phyloP scores from a whole-genome alignment of 2,797 vertebrate genomes.

The Clarias pachynema region DNA sequence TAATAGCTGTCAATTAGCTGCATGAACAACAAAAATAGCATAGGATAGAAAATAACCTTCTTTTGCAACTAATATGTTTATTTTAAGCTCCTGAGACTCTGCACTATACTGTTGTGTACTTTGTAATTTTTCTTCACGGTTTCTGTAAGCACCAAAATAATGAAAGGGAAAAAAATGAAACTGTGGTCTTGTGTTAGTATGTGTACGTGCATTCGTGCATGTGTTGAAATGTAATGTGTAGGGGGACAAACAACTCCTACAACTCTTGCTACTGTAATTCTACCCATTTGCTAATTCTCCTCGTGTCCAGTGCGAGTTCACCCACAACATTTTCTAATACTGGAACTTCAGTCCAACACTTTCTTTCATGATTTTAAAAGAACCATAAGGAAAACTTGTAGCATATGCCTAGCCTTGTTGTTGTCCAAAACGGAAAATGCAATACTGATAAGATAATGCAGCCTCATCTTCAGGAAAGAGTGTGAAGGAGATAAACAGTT shows the following conservation, averaged over 20 bases:
- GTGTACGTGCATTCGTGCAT: background rate
- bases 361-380: background rate
- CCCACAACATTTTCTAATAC: slow-evolving; percentile 20
- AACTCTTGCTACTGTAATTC: slow-evolving; percentile 12
- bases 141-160: background rate
- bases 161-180: background rate
- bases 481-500: slow-evolving; percentile 13
- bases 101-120: no score
- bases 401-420: background rate
- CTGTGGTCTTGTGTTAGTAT: background rate
- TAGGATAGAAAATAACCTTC: background rate
- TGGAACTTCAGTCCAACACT: slow-evolving; percentile 9
- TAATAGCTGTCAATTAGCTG: background rate
- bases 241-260: slow-evolving; percentile 30
- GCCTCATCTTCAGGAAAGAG: background rate
- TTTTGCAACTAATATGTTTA: background rate
- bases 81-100: background rate
- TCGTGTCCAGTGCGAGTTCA: slow-evolving; percentile 10
- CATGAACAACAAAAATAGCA: background rate
- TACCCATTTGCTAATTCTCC: slow-evolving; percentile 1
- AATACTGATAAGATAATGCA: background rate
- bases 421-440: background rate
- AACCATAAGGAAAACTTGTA: background rate
- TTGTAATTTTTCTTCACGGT: no score
- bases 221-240: slow-evolving; percentile 3